Evolutionary conservation across 2,888 invertebrate species (phyloP), one percentile per base, ranked within the genome.

Genomic region (Bimastos eiseni): DNA sequence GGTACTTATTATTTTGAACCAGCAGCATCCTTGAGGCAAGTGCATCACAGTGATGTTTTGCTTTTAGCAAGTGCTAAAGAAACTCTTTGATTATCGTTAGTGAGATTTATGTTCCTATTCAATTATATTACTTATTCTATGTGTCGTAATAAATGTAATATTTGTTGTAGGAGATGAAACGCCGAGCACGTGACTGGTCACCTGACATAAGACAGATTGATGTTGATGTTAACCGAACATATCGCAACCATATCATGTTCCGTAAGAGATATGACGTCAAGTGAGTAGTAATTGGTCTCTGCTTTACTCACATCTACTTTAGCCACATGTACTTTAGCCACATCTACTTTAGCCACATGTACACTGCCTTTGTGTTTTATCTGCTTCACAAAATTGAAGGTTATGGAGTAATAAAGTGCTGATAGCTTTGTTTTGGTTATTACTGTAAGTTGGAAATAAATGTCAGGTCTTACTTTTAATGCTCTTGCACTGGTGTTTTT

Each of bases 181-280:
- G 96, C 93, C 95, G 98, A 93, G 98, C 99, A 30, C 96, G 98
- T 93, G 96, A 97, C 93, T 97, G 98, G 96, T 98, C 99, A 21
- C 98, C 98, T 38, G 99, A 99, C 95, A 98, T 99, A 92, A 96
- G 98, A 93, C 99, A 99, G 96, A 99, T 99, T 94, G 99, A 99
- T 96, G 97, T 99, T 49, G 99, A 99, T 96, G 99, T 99, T 30
- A 99, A 99, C 96, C 96, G 99, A 93, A 99, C 99, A 94, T 99
- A 99, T 95, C 96, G 99, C 93, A 98, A 99, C 96, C 98, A 99
- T 95, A 97, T 98, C 94, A 97, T 96, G 95, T 96, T 96, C 94
- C 95, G 98, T 93, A 97, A 98, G 95, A 96, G 99, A 94, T 99
- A 99, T 95, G 98, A 98, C 94, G 97, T 98, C 92, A 94, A 94